Evolutionary conservation across 2,888 invertebrate genomes (phyloP).

Genomic region (Andrena bucephala): DNA sequence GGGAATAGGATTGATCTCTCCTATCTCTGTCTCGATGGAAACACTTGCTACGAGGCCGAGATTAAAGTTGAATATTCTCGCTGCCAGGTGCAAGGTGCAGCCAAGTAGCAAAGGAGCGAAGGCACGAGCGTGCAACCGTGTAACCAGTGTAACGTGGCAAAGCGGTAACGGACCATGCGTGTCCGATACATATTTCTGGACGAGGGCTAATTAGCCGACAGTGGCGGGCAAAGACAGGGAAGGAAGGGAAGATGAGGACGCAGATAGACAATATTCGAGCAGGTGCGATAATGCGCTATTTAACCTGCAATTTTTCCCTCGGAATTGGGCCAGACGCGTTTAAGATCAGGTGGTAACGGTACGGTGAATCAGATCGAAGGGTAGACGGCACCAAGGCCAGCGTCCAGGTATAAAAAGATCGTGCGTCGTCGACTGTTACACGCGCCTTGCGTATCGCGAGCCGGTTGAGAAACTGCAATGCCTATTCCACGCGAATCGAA

Average conservation of each 20-base stretch:
- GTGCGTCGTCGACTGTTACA: background rate
- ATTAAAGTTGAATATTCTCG: background rate
- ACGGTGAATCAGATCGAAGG: constrained; percentile 35
- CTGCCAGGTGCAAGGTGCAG: constrained; percentile 19
- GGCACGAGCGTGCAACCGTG: constrained; percentile 22
- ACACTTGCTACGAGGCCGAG: background rate
- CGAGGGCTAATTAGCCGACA: constrained; percentile 45
- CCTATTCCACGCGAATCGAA: background rate
- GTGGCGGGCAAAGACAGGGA: constrained; percentile 30
- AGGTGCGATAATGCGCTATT: constrained; percentile 36
- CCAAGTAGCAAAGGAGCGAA: constrained; percentile 1
- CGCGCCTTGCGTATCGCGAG: constrained; percentile 28
- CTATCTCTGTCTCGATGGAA: background rate
- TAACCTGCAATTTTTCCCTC: background rate
- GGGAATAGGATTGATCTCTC: constrained; percentile 26
- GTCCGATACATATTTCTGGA: constrained; percentile 40
- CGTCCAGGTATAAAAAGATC: constrained; percentile 5
- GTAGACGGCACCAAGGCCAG: constrained; percentile 17
- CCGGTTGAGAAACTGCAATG: constrained; percentile 20
- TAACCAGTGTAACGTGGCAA: constrained; percentile 32
- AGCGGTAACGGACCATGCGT: constrained; percentile 27
- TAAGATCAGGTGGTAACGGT: constrained; percentile 19
- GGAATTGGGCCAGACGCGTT: constrained; percentile 30
- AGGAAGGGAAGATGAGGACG: constrained; percentile 24
- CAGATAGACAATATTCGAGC: constrained; percentile 43